Evolutionary conservation across 2,888 invertebrate genomes (phyloP).

Genomic region (Mythimna impura): DNA sequence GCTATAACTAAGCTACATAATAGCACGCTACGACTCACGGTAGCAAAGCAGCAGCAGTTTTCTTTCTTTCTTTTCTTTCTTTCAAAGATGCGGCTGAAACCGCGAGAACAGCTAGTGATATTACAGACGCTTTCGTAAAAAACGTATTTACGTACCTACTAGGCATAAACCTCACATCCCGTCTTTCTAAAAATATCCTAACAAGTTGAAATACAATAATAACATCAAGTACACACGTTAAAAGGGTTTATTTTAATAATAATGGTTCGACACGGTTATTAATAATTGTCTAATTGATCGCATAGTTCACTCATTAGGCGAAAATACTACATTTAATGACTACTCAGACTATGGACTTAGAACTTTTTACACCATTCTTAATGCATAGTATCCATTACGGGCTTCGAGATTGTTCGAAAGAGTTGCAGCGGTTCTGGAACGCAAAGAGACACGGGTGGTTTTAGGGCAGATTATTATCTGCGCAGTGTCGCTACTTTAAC

Average conservation of each 20-base stretch:
- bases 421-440: too few relatives aligned
- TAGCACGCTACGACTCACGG: too few relatives aligned
- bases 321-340: slow-evolving; percentile 64
- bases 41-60: too few relatives aligned
- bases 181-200: slow-evolving; percentile 21
- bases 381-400: background rate
- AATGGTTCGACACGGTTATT: slow-evolving; percentile 64
- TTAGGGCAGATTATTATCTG: too few relatives aligned
- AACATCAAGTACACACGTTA: slow-evolving; percentile 42
- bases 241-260: slow-evolving; percentile 66
- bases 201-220: slow-evolving; percentile 23
- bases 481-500: too few relatives aligned
- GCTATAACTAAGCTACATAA: too few relatives aligned
- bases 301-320: slow-evolving; percentile 71
- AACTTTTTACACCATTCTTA: slow-evolving; percentile 14
- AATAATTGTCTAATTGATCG: slow-evolving; percentile 76
- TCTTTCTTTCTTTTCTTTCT: too few relatives aligned
- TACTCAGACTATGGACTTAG: slow-evolving; percentile 22
- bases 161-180: background rate
- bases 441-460: too few relatives aligned
- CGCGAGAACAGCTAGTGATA: too few relatives aligned
- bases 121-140: too few relatives aligned
- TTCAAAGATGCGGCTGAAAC: too few relatives aligned
- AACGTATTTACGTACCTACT: background rate
- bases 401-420: too few relatives aligned